Evolutionary conservation across 2,888 invertebrate genomes (phyloP).

Genomic region (Tachina fera): DNA sequence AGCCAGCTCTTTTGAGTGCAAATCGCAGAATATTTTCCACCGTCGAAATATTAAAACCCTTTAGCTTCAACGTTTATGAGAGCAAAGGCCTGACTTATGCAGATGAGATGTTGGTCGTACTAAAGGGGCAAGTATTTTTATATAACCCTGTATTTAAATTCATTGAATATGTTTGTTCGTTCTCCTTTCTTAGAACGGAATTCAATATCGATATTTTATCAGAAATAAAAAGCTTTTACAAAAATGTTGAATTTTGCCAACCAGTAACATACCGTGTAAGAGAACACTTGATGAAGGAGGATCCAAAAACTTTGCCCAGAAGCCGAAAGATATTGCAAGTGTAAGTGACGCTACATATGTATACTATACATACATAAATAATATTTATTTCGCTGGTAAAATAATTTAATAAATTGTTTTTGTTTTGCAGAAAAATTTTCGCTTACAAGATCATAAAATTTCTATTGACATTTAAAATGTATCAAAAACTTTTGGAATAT

Average conservation of each 20-base stretch:
- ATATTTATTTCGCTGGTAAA: no score
- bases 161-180: neutral
- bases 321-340: constrained; percentile 42
- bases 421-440: no score
- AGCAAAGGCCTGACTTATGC: constrained; percentile 74
- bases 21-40: constrained; percentile 74
- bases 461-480: no score
- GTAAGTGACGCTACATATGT: constrained; percentile 40
- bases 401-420: no score
- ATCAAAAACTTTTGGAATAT: no score
- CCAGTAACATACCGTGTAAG: constrained; percentile 29
- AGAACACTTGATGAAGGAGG: constrained; percentile 55
- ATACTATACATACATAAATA: no score
- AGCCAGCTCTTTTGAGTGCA: constrained; percentile 75
- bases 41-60: constrained; percentile 76
- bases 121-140: constrained; percentile 71
- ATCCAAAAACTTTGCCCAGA: constrained; percentile 57
- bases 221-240: neutral
- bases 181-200: constrained; percentile 73
- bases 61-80: constrained; percentile 75
- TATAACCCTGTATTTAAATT: neutral
- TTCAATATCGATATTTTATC: constrained; percentile 67
- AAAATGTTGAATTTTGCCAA: neutral
- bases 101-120: constrained; percentile 46
- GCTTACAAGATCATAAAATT: no score